phyloP scores from a whole-genome alignment of 2,113 vertebrate species.

The Spheniscus mendiculus region DNA sequence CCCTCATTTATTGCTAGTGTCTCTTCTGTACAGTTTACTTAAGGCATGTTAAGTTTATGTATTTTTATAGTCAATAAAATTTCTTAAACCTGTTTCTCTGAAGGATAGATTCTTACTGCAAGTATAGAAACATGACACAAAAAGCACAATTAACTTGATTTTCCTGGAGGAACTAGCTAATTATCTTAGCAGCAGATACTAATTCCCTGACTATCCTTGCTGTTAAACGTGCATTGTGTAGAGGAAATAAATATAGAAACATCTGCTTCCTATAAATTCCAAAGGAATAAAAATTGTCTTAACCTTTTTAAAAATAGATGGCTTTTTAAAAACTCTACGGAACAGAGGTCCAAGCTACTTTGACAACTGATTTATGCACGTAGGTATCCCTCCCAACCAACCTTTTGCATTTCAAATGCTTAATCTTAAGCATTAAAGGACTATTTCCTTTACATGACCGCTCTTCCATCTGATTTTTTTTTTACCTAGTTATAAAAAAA shows the following conservation, averaged over 20 bases:
- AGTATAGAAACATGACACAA: background rate
- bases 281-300: background rate
- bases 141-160: background rate
- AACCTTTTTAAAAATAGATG: background rate
- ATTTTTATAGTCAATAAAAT: background rate
- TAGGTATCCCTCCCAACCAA: background rate
- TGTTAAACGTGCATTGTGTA: background rate
- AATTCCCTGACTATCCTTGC: background rate
- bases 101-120: background rate
- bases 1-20: background rate
- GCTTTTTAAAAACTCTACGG: background rate
- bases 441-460: background rate
- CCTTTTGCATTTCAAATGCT: background rate
- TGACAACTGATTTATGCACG: background rate
- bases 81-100: background rate
- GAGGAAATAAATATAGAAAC: background rate
- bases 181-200: background rate
- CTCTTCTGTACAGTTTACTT: background rate
- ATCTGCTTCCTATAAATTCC: background rate
- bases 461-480: background rate
- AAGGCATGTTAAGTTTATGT: background rate
- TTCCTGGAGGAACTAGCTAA: background rate
- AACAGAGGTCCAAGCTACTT: background rate
- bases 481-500: background rate
- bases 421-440: background rate